Conservation (phyloP, 2,888 invertebrate species). For the Drosophila affinis region DNA sequence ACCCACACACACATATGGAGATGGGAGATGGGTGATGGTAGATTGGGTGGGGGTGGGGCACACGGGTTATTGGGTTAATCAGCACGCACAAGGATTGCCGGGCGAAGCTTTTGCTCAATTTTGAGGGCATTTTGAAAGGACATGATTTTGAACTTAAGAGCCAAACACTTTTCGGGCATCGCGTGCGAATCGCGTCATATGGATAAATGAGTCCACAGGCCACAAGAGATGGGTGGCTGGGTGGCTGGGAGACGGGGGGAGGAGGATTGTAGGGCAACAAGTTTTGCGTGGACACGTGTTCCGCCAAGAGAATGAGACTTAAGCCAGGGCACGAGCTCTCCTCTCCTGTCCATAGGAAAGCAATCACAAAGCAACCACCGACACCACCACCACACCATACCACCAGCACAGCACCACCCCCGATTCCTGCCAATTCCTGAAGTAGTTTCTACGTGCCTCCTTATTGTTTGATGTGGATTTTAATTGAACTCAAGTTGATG, state of each 20-base stretch:
- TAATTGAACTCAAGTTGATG: slow-evolving; percentile 83
- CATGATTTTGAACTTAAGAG: slow-evolving; percentile 54
- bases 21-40: background rate
- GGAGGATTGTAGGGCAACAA: slow-evolving; percentile 60
- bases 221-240: background rate
- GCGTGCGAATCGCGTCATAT: slow-evolving; percentile 53
- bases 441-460: slow-evolving; percentile 81
- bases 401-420: slow-evolving; percentile 21
- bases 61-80: slow-evolving; percentile 50
- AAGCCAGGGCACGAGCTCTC: slow-evolving; percentile 58
- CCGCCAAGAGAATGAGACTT: slow-evolving; percentile 49
- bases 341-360: background rate
- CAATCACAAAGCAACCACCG: background rate
- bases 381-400: background rate
- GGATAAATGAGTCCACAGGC: slow-evolving; percentile 37
- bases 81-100: slow-evolving; percentile 46
- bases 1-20: slow-evolving; percentile 24
- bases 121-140: slow-evolving; percentile 32
- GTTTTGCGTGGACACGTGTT: slow-evolving; percentile 73
- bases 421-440: slow-evolving; percentile 61
- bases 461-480: slow-evolving; percentile 83
- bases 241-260: background rate
- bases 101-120: slow-evolving; percentile 26
- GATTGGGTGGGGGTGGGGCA: background rate
- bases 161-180: slow-evolving; percentile 47